Percentiles rank a stretch among this genome's conserved stretches.
Evolutionary conservation across 2,888 invertebrate species (phyloP).

Genomic region (Allophyes oxyacanthae): DNA sequence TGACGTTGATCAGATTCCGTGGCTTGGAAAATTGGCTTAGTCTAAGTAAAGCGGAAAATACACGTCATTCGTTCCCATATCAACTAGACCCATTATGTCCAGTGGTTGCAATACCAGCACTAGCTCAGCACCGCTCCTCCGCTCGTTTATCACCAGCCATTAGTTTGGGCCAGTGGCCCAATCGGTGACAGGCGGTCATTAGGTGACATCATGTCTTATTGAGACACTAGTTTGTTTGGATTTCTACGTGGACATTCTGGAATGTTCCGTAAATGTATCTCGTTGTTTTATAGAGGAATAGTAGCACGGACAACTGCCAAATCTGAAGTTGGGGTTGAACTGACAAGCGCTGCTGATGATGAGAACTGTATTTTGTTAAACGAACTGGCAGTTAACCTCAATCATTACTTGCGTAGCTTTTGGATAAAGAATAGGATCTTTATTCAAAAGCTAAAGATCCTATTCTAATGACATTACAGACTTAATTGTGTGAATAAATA

Average conservation of each 20-base stretch:
- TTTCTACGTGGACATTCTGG: constrained; percentile 5
- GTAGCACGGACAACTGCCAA: no score
- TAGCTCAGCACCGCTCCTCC: constrained; percentile 6
- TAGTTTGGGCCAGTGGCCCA: constrained; percentile 22
- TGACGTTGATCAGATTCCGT: no score
- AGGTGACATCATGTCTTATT: constrained; percentile 48
- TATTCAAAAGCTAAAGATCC: no score
- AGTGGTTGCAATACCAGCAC: constrained; percentile 11
- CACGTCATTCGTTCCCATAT: constrained; percentile 16
- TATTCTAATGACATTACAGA: no score
- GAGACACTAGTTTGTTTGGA: constrained; percentile 20
- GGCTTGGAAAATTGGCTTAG: not conserved
- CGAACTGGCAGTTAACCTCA: no score
- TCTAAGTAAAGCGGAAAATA: not conserved
- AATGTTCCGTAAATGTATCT: constrained; percentile 1
- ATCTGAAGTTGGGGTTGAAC: no score
- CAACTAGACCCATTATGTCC: constrained; percentile 14
- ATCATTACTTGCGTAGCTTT: no score
- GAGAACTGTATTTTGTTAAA: no score
- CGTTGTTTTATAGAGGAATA: no score
- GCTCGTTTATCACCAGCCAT: constrained; percentile 36
- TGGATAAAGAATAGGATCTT: no score
- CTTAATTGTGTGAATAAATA: no score
- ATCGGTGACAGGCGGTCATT: constrained; percentile 38
- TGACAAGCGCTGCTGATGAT: no score